Evolutionary conservation across 2,888 invertebrate genomes (phyloP).

Genomic region (Chrysomela aeneicollis): DNA sequence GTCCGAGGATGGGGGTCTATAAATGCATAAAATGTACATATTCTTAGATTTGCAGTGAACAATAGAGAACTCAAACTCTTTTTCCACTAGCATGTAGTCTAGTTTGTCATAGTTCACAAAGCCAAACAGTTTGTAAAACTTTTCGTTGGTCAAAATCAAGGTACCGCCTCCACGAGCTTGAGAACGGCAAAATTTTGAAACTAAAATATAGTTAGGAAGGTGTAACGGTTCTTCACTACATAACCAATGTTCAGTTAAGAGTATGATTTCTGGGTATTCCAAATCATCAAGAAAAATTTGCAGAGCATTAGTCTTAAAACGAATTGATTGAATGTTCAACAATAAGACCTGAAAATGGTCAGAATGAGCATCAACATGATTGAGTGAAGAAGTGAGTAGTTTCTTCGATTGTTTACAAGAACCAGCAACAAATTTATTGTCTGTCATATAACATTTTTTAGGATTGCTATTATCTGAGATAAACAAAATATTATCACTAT

Average conservation of each 20-base stretch:
- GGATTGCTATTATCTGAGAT: too few relatives aligned
- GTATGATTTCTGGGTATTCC: conserved; percentile 10
- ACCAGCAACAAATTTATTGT: too few relatives aligned
- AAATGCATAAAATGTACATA: conserved; percentile 6
- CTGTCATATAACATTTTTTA: too few relatives aligned
- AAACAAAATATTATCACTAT: too few relatives aligned
- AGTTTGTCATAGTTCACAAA: conserved; percentile 3
- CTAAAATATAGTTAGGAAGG: conserved; percentile 9
- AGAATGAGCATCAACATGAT: conserved; percentile 6
- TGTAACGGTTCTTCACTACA: conserved; percentile 3
- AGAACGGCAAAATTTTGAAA: conserved; percentile 9
- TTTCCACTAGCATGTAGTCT: conserved; percentile 4
- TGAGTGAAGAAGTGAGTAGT: too few relatives aligned
- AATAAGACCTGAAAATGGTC: conserved; percentile 4
- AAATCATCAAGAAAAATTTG: conserved; percentile 5
- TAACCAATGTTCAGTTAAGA: conserved; percentile 2
- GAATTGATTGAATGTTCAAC: conserved; percentile 11
- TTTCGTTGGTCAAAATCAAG: conserved; percentile 4
- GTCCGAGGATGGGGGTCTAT: conserved; percentile 10
- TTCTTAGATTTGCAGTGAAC: conserved; percentile 1
- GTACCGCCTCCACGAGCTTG: conserved; percentile 9
- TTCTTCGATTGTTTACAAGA: too few relatives aligned
- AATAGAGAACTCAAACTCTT: conserved; percentile 10
- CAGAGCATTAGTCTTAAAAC: conserved; percentile 2
- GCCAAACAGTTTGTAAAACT: neutral